A percentile compares a stretch with the other conserved stretches of the same genome.
phyloP scores from a whole-genome alignment of 1,140 invertebrate species.

The Acyrthosiphon pisum region DNA sequence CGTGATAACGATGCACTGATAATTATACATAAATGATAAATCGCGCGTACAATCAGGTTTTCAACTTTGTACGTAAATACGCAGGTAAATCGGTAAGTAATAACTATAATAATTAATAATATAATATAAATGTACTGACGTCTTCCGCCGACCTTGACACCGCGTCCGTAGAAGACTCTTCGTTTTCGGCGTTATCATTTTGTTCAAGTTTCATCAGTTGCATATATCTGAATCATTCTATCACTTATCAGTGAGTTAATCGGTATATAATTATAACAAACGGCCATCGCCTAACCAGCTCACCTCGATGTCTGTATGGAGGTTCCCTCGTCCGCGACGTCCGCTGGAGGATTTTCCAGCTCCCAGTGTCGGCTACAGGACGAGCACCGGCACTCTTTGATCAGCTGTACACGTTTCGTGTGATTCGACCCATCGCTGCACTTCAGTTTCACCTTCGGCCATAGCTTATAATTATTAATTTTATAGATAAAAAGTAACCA shows the following conservation, averaged over 20 bases:
- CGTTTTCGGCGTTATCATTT: neutral
- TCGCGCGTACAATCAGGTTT: neutral
- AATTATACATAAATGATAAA: neutral
- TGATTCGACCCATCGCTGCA: neutral
- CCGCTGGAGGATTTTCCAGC: neutral
- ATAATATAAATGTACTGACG: neutral
- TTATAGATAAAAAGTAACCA: neutral
- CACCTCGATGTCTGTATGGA: neutral
- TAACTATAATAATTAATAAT: neutral
- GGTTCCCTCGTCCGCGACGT: neutral
- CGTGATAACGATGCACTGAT: neutral
- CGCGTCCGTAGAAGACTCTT: neutral
- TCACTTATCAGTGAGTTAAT: constrained; percentile 9
- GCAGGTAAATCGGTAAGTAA: no score
- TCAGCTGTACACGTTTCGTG: constrained; percentile 21
- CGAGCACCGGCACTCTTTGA: constrained; percentile 30
- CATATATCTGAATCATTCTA: constrained; percentile 39
- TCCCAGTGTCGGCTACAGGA: constrained; percentile 25
- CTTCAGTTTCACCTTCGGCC: constrained; percentile 20
- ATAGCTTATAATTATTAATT: neutral
- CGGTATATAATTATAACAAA: neutral
- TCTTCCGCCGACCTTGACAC: neutral
- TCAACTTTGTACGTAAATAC: no score
- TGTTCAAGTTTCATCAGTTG: constrained; percentile 40
- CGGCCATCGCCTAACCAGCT: neutral